Base-by-base conservation (phyloP, 1,140 invertebrate genomes). In the Coptotermes formosanus region DNA sequence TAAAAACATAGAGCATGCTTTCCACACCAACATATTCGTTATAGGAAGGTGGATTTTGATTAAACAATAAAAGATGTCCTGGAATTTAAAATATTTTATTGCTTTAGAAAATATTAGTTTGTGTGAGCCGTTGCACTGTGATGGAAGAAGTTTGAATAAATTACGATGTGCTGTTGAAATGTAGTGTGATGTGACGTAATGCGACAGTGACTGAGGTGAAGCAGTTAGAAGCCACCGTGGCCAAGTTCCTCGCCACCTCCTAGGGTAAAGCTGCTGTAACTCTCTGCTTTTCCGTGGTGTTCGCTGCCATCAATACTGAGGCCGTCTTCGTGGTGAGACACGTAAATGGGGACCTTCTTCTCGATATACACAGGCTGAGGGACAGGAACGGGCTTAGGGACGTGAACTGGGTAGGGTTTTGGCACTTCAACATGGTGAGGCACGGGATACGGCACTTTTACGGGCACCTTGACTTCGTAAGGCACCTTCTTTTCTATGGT, bases 321-420 rank as follows among this genome's bases (percentile, higher is more conserved):
- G 8, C 32, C 82, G n/a, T 43, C 82, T 19, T 83, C 82, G 32
- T 83, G 32, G 38, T 52, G 87, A 82, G 85, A 87, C 0, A 88
- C 55, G 59, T 85, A 64, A 55, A 87, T 59, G 0, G 87, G 87
- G 23, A 95, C 91, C 89, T 93, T 92, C 88, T 94, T 95, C 88
- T 93, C 91, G 8, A 88, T 86, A 81, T 88, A 87, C 30, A 88
- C 88, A 25, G 88, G 87, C 52, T 87, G 87, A 82, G 95, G 94
- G 87, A 92, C 94, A 88, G 95, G 93, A 59, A 95, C 94, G 84
- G 93, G 91, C 88, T 92, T 92, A 25, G 93, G 93, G n/a, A 93
- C 91, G 69, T 92, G 92, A 12, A 87, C 87, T 21, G 87, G 85
- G 82, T 87, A 81, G n/a, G 87, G 88, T 1, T 92, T 88, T 85